Conservation (phyloP, 1,140 invertebrate species). For the Scaptomyza pallida region DNA sequence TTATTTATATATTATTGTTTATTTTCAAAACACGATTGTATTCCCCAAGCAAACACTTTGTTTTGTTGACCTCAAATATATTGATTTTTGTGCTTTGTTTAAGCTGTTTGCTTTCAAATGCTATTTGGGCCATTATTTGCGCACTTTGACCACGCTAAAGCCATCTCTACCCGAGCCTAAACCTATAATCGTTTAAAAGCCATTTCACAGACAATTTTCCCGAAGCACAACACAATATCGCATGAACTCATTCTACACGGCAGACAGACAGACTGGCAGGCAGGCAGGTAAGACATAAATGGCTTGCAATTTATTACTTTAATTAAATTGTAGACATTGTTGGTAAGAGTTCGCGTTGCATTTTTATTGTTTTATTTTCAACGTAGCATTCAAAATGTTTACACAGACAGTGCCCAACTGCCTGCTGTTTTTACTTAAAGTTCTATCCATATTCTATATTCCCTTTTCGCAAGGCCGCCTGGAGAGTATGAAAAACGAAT, state of each 20-base stretch:
- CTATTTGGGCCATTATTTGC: not conserved
- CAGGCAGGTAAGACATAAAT: slow-evolving; percentile 31
- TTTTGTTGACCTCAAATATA: too few relatives aligned
- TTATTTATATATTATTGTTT: too few relatives aligned
- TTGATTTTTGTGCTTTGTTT: slow-evolving; percentile 8
- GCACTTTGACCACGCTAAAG: not conserved
- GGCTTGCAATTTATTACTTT: slow-evolving; percentile 75
- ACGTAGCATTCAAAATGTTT: slow-evolving; percentile 38
- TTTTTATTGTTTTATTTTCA: slow-evolving; percentile 56
- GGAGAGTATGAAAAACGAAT: slow-evolving; percentile 70
- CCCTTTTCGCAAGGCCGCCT: slow-evolving; percentile 20
- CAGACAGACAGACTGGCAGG: too few relatives aligned
- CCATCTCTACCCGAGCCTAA: slow-evolving; percentile 3
- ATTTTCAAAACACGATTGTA: too few relatives aligned
- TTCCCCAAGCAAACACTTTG: too few relatives aligned
- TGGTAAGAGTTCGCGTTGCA: slow-evolving; percentile 45
- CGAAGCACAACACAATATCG: not conserved
- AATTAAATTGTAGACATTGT: slow-evolving; percentile 67
- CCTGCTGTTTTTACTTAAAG: not conserved
- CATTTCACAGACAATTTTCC: slow-evolving; percentile 36
- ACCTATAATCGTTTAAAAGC: slow-evolving; percentile 9
- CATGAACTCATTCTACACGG: slow-evolving; percentile 1
- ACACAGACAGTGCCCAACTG: slow-evolving; percentile 9
- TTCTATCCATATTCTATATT: not conserved
- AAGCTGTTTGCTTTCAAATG: not conserved